A percentile compares a stretch with the other conserved stretches of the same genome.
phyloP scores from a whole-genome alignment of 1,140 invertebrate genomes.

The Stegodyphus dumicola region DNA sequence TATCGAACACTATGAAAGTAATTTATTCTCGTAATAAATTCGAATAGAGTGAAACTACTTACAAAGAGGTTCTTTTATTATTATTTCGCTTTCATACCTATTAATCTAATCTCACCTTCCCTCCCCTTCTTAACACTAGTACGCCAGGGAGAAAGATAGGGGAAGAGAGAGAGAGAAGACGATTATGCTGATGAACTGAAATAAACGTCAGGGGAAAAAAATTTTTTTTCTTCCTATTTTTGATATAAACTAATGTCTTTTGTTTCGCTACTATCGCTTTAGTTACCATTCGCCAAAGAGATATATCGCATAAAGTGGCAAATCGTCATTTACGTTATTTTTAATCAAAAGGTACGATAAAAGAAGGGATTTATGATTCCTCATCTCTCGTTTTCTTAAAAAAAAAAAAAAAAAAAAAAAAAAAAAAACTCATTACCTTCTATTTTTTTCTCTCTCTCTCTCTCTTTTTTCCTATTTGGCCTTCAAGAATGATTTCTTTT shows the following conservation, averaged over 20 bases:
- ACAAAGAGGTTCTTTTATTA: too few species aligned
- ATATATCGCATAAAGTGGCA: background rate
- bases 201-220: constrained; percentile 30
- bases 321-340: constrained; percentile 47
- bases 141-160: background rate
- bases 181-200: constrained; percentile 50
- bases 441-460: background rate
- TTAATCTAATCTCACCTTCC: too few species aligned
- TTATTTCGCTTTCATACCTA: too few species aligned
- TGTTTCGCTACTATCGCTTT: constrained; percentile 25
- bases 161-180: background rate
- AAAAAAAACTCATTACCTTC: background rate
- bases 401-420: background rate
- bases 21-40: too few species aligned
- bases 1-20: too few species aligned
- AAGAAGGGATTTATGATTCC: constrained; percentile 37
- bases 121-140: too few species aligned
- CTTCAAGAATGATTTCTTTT: constrained; percentile 36
- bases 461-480: constrained; percentile 33
- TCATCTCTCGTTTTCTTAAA: constrained; percentile 12
- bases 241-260: constrained; percentile 56
- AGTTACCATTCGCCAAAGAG: background rate
- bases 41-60: too few species aligned
- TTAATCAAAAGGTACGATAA: constrained; percentile 52
- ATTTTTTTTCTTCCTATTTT: constrained; percentile 5